phyloP scores from a whole-genome alignment of 2,888 invertebrate species.

The Cantharis rufa region DNA sequence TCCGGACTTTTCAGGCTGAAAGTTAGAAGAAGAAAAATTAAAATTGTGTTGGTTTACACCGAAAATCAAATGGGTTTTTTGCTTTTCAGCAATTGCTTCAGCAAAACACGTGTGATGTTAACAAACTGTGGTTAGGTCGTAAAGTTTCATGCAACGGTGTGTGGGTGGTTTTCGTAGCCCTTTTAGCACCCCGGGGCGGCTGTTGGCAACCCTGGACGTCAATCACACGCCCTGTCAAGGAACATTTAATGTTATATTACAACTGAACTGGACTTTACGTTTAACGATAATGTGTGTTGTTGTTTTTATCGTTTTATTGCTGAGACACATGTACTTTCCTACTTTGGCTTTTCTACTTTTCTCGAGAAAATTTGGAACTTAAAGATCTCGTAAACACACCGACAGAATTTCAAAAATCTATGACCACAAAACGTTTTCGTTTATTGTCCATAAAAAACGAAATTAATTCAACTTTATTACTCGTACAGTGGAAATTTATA shows the following conservation, averaged over 20 bases:
- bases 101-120: slow-evolving; percentile 28
- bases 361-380: slow-evolving; percentile 13
- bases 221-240: slow-evolving; percentile 31
- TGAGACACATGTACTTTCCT: slow-evolving; percentile 30
- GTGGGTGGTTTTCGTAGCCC: slow-evolving; percentile 30
- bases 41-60: background rate
- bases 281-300: slow-evolving; percentile 40
- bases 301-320: slow-evolving; percentile 40
- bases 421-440: background rate
- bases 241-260: slow-evolving; percentile 33
- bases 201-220: slow-evolving; percentile 32
- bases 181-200: slow-evolving; percentile 33
- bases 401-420: background rate
- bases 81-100: slow-evolving; percentile 7
- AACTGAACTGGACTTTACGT: slow-evolving; percentile 30
- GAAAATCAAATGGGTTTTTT: background rate
- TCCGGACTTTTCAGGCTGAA: background rate
- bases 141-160: slow-evolving; percentile 30
- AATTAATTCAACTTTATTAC: background rate
- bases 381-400: slow-evolving; percentile 1
- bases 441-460: background rate
- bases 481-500: background rate
- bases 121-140: slow-evolving; percentile 32
- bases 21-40: background rate
- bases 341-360: slow-evolving; percentile 13